A percentile compares a stretch with the other conserved stretches of the same genome.
Conservation (phyloP, 2,888 invertebrate species). For the Myopa tessellatipennis region DNA sequence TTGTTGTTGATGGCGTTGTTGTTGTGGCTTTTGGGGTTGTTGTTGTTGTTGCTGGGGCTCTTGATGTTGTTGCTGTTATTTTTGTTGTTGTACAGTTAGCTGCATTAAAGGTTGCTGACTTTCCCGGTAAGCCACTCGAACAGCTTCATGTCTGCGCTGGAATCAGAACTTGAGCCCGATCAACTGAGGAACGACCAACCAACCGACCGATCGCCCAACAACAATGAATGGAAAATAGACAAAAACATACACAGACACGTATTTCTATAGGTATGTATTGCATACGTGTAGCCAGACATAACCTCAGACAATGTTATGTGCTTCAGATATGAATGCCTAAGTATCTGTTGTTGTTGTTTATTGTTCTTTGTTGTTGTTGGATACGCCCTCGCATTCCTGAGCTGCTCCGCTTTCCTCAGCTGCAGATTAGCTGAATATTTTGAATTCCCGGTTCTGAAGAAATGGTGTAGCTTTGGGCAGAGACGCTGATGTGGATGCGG, state of each 20-base stretch:
- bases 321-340: background rate
- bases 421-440: background rate
- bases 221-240: background rate
- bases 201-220: background rate
- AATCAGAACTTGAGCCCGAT: slow-evolving; percentile 13
- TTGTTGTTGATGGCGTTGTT: too few species aligned
- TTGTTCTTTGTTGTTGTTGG: background rate
- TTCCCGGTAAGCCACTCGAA: slow-evolving; percentile 20
- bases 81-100: slow-evolving; percentile 7
- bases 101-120: slow-evolving; percentile 25
- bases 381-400: slow-evolving; percentile 17
- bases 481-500: too few species aligned
- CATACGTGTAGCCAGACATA: slow-evolving; percentile 18
- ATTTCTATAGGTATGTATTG: slow-evolving; percentile 1
- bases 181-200: background rate
- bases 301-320: slow-evolving; percentile 29
- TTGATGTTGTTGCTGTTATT: background rate
- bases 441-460: slow-evolving; percentile 8
- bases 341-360: background rate
- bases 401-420: background rate
- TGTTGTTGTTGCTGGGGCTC: too few species aligned
- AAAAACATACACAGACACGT: background rate
- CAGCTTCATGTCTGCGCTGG: background rate
- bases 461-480: too few species aligned
- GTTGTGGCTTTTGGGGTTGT: background rate